Evolutionary conservation across 2,888 invertebrate genomes (phyloP).

Genomic region (Notodromas monacha): DNA sequence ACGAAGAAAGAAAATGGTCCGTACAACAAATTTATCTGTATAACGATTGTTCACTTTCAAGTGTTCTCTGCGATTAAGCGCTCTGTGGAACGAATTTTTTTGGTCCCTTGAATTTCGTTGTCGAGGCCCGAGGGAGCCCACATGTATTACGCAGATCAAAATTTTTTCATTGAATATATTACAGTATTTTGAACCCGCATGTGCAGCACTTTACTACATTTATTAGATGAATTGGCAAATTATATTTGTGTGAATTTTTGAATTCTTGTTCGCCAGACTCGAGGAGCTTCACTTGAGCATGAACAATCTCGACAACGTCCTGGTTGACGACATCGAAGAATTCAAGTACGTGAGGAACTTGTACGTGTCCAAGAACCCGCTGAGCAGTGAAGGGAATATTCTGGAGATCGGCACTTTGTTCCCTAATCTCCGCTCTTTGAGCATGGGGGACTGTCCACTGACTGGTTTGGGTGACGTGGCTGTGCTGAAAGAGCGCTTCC

Average conservation of each 20-base stretch:
- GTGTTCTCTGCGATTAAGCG: no score
- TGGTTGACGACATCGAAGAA: conserved; percentile 26
- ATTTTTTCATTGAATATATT: no score
- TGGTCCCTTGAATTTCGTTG: no score
- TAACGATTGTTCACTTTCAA: no score
- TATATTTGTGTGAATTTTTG: background rate
- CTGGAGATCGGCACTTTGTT: conserved; percentile 50
- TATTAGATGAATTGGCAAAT: background rate
- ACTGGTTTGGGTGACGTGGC: conserved; percentile 8
- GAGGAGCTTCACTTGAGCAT: conserved; percentile 72
- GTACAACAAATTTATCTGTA: no score
- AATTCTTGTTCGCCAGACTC: conserved; percentile 19
- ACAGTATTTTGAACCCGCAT: no score
- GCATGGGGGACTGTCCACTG: conserved; percentile 55
- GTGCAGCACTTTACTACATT: no score
- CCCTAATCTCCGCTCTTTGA: conserved; percentile 46
- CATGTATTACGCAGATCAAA: no score
- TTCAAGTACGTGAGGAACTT: conserved; percentile 39
- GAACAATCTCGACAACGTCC: conserved; percentile 40
- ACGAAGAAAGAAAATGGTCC: no score
- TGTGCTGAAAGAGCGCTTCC: background rate
- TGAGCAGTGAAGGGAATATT: conserved; percentile 51
- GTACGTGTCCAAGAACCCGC: conserved; percentile 55
- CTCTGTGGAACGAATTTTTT: no score
- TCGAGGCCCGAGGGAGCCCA: no score